These are phyloP conservation scores for Rhinella marina DNA, from an alignment of 2,797 vertebrate genomes.

Conservation along the genomic window DNA sequence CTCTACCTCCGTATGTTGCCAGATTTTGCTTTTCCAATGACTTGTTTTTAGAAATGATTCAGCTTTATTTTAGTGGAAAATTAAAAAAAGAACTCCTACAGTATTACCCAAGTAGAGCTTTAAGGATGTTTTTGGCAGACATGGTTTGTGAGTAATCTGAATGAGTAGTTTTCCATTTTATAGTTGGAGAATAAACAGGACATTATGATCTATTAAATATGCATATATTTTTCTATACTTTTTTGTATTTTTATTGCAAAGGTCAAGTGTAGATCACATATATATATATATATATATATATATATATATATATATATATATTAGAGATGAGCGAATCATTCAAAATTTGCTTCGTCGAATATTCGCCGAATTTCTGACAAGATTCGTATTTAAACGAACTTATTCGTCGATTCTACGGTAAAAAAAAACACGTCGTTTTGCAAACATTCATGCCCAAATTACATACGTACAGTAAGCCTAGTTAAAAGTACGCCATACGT, in stretches of 20 bases:
- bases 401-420: too few species aligned
- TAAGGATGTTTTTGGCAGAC: slow-evolving; percentile 60
- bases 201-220: slow-evolving; percentile 36
- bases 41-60: slow-evolving; percentile 63
- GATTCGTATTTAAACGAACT: too few species aligned
- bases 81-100: slow-evolving; percentile 55
- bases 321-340: too few species aligned
- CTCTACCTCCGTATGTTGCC: slow-evolving; percentile 53
- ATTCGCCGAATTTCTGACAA: too few species aligned
- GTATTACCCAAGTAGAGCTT: slow-evolving; percentile 52
- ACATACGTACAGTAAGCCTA: too few species aligned
- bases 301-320: too few species aligned
- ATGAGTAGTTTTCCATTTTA: slow-evolving; percentile 60
- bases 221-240: slow-evolving; percentile 20
- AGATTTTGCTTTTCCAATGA: slow-evolving; percentile 51
- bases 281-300: too few species aligned
- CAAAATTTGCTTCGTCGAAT: too few species aligned
- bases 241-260: slow-evolving; percentile 8
- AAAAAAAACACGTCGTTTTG: too few species aligned
- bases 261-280: too few species aligned
- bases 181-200: slow-evolving; percentile 50
- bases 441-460: too few species aligned
- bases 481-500: too few species aligned
- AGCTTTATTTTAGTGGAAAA: slow-evolving; percentile 61
- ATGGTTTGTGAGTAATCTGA: slow-evolving; percentile 57